Evolutionary conservation across 2,113 vertebrate genomes (phyloP), one percentile per base, ranked within the genome.

Genomic region (Atractosteus spatula): DNA sequence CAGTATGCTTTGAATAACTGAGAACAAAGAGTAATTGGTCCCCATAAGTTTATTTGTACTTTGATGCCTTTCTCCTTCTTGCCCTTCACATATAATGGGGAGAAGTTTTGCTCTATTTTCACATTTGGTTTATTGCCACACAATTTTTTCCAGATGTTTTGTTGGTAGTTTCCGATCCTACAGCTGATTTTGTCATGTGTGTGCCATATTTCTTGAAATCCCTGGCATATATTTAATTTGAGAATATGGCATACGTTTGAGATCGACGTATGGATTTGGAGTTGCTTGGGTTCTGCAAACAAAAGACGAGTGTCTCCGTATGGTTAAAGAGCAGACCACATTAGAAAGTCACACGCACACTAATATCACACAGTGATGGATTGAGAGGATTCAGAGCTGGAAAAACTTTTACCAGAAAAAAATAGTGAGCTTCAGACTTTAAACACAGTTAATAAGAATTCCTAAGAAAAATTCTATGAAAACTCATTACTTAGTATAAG

Each of bases 101-200:
- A 29, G 29, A 29, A 59, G 14, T 59, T n/a, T 59, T 59, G 57
- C 47, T 51, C 10, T 51, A 51, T 59, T 59, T 59, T n/a, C 5
- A 13, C 57, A 59, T 59, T 3, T 13, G 12, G n/a, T n/a, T 4
- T 54, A 41, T 65, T 16, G 63, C 55, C 65, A 72, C 73, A 59
- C 71, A 43, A 66, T 72, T 69, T 72, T 51, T 72, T 44, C 71
- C 78, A 80, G 66, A 74, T 77, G 71, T 65, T 17, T 43, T 41
- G 41, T 42, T 68, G 66, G 71, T 64, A 71, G 59, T 79, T 71
- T 71, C 72, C 74, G 70, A 70, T 70, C 66, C 70, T 68, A 41
- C 74, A 67, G 59, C 55, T 55, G 45, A 61, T n/a, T 45, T 59
- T 51, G 44, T 2, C 17, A 61, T 73, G 71, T 59, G 74, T 63